Evolutionary conservation across 2,888 invertebrate species (phyloP), one percentile per base, ranked within the genome.

Genomic region (Pasiphila rectangulata): DNA sequence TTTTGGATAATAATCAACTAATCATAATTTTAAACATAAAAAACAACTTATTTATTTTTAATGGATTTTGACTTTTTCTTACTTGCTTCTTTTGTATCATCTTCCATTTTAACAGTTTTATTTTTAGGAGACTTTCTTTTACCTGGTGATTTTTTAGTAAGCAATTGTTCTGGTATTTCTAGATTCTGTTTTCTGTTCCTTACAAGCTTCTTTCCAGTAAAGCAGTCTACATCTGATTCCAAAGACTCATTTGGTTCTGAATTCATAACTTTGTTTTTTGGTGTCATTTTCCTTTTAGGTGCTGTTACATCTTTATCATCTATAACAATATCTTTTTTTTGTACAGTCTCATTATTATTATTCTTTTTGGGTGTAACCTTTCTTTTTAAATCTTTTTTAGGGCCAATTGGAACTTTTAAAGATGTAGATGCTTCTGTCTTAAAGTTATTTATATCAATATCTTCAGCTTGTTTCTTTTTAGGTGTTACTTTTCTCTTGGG

Each of bases 51-150:
- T 9, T 9, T 16, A 9, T 4, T 4, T 9, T 30, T 9, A 7
- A n/a, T 10, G n/a, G 17, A 4, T 32, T 32, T 32, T 5, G 32
- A 17, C n/a, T n/a, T 47, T 46, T 50, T 61, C 41, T 54, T 54
- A 42, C 49, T 61, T 27, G 24, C 17, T 44, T 17, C 37, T 25
- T 51, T 40, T 29, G 27, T 40, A 29, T 32, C 39, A 42, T 36
- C 27, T 37, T 47, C 25, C 44, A 10, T 36, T 30, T 44, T 43
- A 35, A 10, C 9, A 16, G 7, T 16, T 55, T 62, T 65, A 43
- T 46, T 58, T 54, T 56, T 63, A 13, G 65, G 52, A 39, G 65
- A 68, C 54, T 67, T 72, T 47, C 63, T 56, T 53, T 62, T 62
- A n/a, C 48, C 13, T 50, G 55, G 56, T 15, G 54, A 56, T 21